Conservation (phyloP, 2,888 invertebrate genomes). For the Andrena trimmerana region DNA sequence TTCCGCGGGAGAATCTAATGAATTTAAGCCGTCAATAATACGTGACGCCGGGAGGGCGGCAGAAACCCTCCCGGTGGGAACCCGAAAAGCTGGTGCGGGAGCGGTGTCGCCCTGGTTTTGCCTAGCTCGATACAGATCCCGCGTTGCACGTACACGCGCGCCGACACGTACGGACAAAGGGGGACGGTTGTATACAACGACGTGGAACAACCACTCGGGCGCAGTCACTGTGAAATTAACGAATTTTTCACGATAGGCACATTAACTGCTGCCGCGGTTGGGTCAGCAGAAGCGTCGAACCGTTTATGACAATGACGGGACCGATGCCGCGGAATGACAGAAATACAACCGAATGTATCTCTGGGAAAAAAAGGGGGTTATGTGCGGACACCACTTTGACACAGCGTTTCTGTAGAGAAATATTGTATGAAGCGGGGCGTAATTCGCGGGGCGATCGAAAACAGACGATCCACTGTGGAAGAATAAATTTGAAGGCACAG, state of each 20-base stretch:
- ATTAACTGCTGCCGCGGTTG: constrained; percentile 69
- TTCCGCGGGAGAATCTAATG: constrained; percentile 73
- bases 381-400: constrained; percentile 8
- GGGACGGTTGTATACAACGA: constrained; percentile 36
- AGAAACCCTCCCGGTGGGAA: constrained; percentile 60
- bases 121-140: constrained; percentile 45
- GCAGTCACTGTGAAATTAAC: constrained; percentile 81
- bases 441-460: background rate
- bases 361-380: background rate
- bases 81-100: constrained; percentile 62
- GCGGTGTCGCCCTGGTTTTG: constrained; percentile 53
- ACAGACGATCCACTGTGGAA: background rate
- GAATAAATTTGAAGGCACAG: background rate
- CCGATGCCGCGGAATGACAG: constrained; percentile 58
- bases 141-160: constrained; percentile 9
- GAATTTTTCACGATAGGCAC: constrained; percentile 78
- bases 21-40: constrained; percentile 77
- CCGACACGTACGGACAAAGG: constrained; percentile 40
- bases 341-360: constrained; percentile 35
- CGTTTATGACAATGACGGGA: constrained; percentile 72
- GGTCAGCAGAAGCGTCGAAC: constrained; percentile 73
- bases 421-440: constrained; percentile 7
- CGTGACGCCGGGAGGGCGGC: constrained; percentile 57
- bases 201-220: constrained; percentile 52
- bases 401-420: background rate